Base-by-base conservation (phyloP, 2,797 vertebrate genomes). In the Naso thynnoides region DNA sequence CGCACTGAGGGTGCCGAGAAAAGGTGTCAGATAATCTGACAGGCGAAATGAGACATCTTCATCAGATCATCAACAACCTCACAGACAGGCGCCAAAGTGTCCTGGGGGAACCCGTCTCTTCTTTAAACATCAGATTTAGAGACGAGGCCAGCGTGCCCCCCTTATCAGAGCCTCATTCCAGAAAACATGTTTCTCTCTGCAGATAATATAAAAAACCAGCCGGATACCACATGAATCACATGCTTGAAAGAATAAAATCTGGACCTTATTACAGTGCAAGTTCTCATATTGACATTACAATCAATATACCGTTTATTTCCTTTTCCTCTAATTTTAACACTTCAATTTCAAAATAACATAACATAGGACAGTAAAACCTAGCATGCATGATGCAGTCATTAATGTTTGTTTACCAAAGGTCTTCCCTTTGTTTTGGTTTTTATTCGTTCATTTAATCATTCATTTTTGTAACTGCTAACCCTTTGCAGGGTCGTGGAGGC, bases 31-130 rank as follows among this genome's bases (percentile, higher is more conserved):
- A 84, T 88, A 85, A 86, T 88, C 88, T 92, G 90, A 93, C 87
- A 90, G 86, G 72, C 41, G 48, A 91, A 91, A 93, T 79, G 83
- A 92, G 88, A 91, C 71, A 44, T 90, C 90, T 92, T 89, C 90
- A 93, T 94, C 88, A 89, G 89, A 92, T 91, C 89, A 90, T 88
- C 87, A 91, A 85, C 82, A 82, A 76, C 86, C 52, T 70, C 78
- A 57, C 80, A 86, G 88, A 87, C 81, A 83, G 86, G 81, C 60
- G 44, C 78, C 85, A 86, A 86, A 70, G 69, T 71, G 68, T 88
- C 89, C 90, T 73, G 49, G 29, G 84, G 90, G 78, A 81, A 47
- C 50, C 33, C 33, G 56, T 66, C 61, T 61, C 48, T 65, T 57
- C 62, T 63, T 60, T 53, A 72, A 59, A 70, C 56, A 86, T 70